These are phyloP conservation scores for Catocala fraxini DNA, from an alignment of 2,888 invertebrate species.

Conservation along the genomic window DNA sequence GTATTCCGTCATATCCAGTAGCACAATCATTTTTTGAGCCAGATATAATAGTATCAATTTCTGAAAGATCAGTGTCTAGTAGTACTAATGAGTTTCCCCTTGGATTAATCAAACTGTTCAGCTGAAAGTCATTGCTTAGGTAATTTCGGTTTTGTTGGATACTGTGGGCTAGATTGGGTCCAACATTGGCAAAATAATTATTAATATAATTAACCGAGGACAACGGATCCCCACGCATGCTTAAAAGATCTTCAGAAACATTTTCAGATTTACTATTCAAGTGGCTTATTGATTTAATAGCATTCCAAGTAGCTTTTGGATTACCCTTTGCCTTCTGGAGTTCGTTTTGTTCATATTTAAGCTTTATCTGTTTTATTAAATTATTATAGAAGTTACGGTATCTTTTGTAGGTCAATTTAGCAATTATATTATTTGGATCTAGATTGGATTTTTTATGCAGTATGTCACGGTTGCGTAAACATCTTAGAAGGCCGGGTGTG, in stretches of 20 bases:
- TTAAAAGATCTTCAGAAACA: too few species aligned
- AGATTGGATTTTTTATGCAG: conserved; percentile 21
- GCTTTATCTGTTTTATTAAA: conserved; percentile 39
- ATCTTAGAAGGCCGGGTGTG: conserved; percentile 35
- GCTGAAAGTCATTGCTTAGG: too few species aligned
- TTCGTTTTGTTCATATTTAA: conserved; percentile 24
- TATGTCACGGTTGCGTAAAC: conserved; percentile 36
- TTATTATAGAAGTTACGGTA: conserved; percentile 44
- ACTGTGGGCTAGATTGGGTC: too few species aligned
- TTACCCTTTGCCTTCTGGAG: conserved; percentile 18
- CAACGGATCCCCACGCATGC: too few species aligned
- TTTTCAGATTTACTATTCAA: too few species aligned
- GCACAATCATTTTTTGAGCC: background rate
- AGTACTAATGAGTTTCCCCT: background rate
- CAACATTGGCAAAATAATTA: too few species aligned
- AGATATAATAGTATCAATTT: background rate
- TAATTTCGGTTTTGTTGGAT: too few species aligned
- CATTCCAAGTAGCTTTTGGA: conserved; percentile 24
- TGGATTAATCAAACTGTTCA: background rate
- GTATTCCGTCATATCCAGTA: too few species aligned
- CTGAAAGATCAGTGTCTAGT: background rate
- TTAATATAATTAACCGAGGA: too few species aligned
- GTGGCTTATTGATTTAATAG: conserved; percentile 22
- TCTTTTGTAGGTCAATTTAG: conserved; percentile 29
- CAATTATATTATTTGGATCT: conserved; percentile 18